Conservation (phyloP, 2,888 invertebrate genomes). For the Clostera curtula region DNA sequence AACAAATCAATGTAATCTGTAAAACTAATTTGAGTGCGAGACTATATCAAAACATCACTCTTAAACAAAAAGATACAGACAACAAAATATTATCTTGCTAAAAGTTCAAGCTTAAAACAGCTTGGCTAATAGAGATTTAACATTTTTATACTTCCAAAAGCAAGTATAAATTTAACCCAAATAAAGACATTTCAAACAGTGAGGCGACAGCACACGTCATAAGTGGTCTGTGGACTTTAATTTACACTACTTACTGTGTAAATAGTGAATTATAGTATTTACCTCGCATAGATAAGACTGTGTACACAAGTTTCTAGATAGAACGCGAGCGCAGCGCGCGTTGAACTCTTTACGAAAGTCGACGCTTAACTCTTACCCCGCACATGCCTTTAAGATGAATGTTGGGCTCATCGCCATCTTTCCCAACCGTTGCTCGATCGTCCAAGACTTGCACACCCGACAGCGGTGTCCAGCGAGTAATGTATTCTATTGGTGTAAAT, state of each 20-base stretch:
- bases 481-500: constrained; percentile 11
- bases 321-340: constrained; percentile 37
- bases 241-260: constrained; percentile 22
- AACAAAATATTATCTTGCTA: no score
- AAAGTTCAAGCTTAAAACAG: no score
- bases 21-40: no score
- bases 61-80: no score
- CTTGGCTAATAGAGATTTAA: no score
- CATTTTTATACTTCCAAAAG: no score
- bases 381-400: constrained; percentile 7
- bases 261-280: constrained; percentile 30
- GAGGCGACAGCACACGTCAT: constrained; percentile 6
- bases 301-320: constrained; percentile 17
- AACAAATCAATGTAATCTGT: no score
- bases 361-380: constrained; percentile 24
- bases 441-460: neutral
- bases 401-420: constrained; percentile 3
- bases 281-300: constrained; percentile 30
- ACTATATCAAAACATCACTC: no score
- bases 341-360: constrained; percentile 64
- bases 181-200: neutral
- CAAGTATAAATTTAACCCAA: no score
- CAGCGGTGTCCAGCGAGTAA: constrained; percentile 6
- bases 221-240: constrained; percentile 17
- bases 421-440: constrained; percentile 13